Percentiles rank a stretch among this genome's conserved stretches.
phyloP scores from a whole-genome alignment of 2,113 vertebrate species.

The Origma solitaria region DNA sequence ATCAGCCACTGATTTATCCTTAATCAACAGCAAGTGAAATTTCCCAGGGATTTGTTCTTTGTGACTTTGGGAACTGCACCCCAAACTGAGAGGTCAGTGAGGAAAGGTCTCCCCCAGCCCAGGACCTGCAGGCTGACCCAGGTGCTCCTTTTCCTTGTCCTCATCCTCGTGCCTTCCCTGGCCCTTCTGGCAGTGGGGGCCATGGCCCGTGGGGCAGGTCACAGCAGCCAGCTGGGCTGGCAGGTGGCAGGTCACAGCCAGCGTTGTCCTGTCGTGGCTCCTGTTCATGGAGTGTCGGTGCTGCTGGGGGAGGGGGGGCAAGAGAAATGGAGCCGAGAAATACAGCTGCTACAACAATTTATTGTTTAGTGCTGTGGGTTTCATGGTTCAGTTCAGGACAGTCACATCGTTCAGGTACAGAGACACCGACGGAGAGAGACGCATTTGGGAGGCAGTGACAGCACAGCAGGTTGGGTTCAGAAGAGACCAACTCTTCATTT shows the following conservation, averaged over 20 bases:
- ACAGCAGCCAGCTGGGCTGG: background rate
- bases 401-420: constrained; percentile 3
- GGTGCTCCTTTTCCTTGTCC: background rate
- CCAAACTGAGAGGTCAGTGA: background rate
- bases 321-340: background rate
- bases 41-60: background rate
- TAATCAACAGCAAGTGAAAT: background rate
- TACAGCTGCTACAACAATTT: constrained; percentile 18
- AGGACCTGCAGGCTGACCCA: background rate
- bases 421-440: background rate
- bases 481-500: constrained; percentile 1
- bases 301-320: background rate
- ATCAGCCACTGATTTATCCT: constrained; percentile 25
- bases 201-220: rapidly evolving
- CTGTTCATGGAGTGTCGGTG: rapidly evolving
- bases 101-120: background rate
- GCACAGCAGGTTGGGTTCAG: background rate
- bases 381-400: background rate
- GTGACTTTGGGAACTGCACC: constrained; percentile 10
- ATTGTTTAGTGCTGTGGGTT: constrained; percentile 44
- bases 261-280: rapidly evolving
- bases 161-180: background rate
- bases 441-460: background rate
- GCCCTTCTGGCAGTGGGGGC: background rate
- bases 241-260: rapidly evolving